phyloP scores from a whole-genome alignment of 2,797 vertebrate species.

The Thripadectes ignobilis region DNA sequence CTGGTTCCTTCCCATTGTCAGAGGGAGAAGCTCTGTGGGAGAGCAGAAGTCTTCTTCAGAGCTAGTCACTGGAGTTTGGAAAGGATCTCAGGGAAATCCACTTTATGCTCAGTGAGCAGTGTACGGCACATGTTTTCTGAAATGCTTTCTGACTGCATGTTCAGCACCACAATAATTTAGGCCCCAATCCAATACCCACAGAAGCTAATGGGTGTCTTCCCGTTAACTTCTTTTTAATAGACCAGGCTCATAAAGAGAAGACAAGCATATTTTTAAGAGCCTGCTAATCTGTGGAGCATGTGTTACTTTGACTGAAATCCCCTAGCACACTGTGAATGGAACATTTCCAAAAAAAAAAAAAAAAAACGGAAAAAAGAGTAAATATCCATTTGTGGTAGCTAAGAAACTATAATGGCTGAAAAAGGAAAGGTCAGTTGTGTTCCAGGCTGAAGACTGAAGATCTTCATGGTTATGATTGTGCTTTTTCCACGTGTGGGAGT shows the following conservation, averaged over 20 bases:
- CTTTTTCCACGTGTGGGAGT: not conserved
- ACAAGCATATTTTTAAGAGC: slow-evolving; percentile 52
- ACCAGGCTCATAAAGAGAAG: slow-evolving; percentile 45
- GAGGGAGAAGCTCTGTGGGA: not conserved
- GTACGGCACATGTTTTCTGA: slow-evolving; percentile 11
- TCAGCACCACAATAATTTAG: slow-evolving; percentile 55
- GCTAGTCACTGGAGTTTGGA: not conserved
- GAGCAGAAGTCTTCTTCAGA: slow-evolving; percentile 22
- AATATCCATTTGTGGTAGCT: slow-evolving; percentile 34
- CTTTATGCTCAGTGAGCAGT: not conserved
- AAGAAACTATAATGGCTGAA: not conserved
- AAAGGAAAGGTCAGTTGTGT: slow-evolving; percentile 30
- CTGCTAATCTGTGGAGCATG: slow-evolving; percentile 58
- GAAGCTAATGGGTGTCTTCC: slow-evolving; percentile 57
- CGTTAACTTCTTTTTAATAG: slow-evolving; percentile 49
- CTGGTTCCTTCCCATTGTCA: slow-evolving; percentile 70
- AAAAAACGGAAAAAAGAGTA: not conserved
- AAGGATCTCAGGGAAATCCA: not conserved
- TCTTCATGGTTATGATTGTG: not conserved
- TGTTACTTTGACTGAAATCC: slow-evolving; percentile 53
- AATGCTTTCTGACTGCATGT: slow-evolving; percentile 15
- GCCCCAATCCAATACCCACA: slow-evolving; percentile 54
- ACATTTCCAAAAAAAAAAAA: not conserved
- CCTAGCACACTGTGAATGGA: slow-evolving; percentile 23
- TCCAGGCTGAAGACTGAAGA: not conserved